Evolutionary conservation across 2,888 invertebrate species (phyloP).

Genomic region (Mythimna vitellina): DNA sequence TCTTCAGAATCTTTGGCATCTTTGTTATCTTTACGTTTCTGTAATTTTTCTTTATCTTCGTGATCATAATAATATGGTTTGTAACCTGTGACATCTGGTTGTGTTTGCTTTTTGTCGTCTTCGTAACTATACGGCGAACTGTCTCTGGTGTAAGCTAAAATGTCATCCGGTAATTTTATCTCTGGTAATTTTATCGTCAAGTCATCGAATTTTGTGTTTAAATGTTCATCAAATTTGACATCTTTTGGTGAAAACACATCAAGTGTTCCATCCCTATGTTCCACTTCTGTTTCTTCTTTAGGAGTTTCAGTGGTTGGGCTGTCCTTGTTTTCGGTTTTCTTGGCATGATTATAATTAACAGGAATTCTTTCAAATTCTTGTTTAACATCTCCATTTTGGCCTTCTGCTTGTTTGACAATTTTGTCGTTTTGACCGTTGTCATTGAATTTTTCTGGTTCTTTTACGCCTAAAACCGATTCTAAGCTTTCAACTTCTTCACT

Average conservation of each 20-base stretch:
- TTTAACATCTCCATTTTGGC: conserved; percentile 76
- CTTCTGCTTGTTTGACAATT: conserved; percentile 58
- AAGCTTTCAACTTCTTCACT: conserved; percentile 71
- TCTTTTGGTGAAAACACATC: conserved; percentile 74
- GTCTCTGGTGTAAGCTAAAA: conserved; percentile 80
- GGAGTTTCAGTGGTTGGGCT: conserved; percentile 34
- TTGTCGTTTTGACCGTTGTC: conserved; percentile 66
- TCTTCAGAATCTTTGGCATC: conserved; percentile 59
- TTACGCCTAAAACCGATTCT: conserved; percentile 72
- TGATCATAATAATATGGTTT: conserved; percentile 71
- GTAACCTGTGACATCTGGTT: conserved; percentile 56
- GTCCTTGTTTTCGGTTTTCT: conserved; percentile 65
- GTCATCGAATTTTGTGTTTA: conserved; percentile 85
- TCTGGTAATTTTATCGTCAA: conserved; percentile 85
- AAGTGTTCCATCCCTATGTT: conserved; percentile 72
- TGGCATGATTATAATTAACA: conserved; percentile 82
- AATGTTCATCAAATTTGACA: conserved; percentile 79
- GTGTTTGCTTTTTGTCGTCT: conserved; percentile 62
- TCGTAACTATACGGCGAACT: conserved; percentile 69
- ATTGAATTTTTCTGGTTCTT: conserved; percentile 53
- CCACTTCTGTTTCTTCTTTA: conserved; percentile 61
- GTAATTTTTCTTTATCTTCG: conserved; percentile 63
- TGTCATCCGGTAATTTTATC: conserved; percentile 86
- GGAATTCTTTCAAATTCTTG: conserved; percentile 88
- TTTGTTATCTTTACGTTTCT: conserved; percentile 59